Evolutionary conservation across 53 echinoderm and acorn worm species (phyloP).

Genomic region (Zoroaster sp.): DNA sequence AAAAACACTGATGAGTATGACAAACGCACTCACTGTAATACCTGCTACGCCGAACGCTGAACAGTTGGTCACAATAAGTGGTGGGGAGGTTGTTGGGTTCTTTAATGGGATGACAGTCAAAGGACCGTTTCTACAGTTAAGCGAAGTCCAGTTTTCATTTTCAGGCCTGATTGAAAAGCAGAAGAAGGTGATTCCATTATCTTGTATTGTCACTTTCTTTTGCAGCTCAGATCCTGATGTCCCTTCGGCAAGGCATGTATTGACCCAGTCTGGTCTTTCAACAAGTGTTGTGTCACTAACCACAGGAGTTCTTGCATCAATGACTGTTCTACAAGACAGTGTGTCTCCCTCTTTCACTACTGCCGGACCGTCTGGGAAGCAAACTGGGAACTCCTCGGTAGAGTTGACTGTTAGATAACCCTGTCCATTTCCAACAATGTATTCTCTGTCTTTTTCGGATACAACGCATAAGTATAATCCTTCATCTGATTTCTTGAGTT

Average conservation of each 20-base stretch:
- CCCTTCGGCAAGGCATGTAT: not conserved
- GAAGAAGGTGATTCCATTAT: not conserved
- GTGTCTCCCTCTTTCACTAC: not conserved
- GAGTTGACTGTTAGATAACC: not conserved
- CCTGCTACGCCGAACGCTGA: no score
- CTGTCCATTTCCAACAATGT: not conserved
- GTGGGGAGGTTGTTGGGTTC: not conserved
- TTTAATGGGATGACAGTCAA: not conserved
- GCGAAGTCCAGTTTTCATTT: not conserved
- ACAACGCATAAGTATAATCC: not conserved
- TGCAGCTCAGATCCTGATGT: not conserved
- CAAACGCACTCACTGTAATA: no score
- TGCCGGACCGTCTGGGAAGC: not conserved
- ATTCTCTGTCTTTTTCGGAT: not conserved
- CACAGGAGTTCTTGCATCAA: not conserved
- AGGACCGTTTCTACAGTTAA: not conserved
- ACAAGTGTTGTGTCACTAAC: not conserved
- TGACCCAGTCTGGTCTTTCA: not conserved
- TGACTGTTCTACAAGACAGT: conserved; percentile 6
- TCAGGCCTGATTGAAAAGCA: not conserved
- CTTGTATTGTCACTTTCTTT: not conserved
- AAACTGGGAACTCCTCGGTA: conserved; percentile 28
- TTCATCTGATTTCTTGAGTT: conserved; percentile 11
- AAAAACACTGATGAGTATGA: no score
- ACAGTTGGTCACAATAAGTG: no score